Base-by-base conservation (phyloP, 1,140 invertebrate genomes). In the Aradophagus sp. region DNA sequence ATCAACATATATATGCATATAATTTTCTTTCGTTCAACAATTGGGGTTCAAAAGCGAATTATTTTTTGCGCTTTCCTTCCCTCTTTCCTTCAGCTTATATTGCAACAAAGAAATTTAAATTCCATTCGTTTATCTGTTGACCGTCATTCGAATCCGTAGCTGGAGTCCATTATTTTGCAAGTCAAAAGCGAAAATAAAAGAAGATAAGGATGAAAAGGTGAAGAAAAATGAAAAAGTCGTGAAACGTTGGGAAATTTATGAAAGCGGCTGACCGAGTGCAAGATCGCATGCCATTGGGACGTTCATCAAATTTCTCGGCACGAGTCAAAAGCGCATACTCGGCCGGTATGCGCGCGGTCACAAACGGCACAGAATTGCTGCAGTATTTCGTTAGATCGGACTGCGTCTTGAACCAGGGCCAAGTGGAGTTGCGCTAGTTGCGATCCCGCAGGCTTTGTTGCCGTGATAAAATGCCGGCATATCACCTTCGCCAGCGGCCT, bases 371-470 rank as follows among this genome's bases (percentile, higher is more conserved):
- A 52, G 41, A 66, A 59, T 41, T 20, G 67, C 69, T 72, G 69
- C 69, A 58, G 69, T 66, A 58, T 72, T 72, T 72, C 50, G 69
- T 66, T 56, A 58, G 19, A 31, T 50, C 23, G 55, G 61, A 67
- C 69, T 66, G 69, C 62, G 69, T 52, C 62, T 72, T 66, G 69
- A 72, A 72, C 16, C 29, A 17, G 16, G 66, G 69, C 69, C 69
- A 72, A 72, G n/a, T 56, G 12, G 55, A 39, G 56, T 27, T 31
- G 38, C 50, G 38, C 16, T 38, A 16, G 32, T 23, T 29, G 61
- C 35, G 32, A 56, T 34, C 13, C 44, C 23, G 44, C 31, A 41
- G 17, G 56, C 56, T 62, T 69, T 62, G 53, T 59, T 61, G 48
- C 55, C 6, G 52, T 44, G 56, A 62, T 70, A 56, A 71, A 65